phyloP scores from a whole-genome alignment of 1,140 invertebrate species.

The Chironomus tepperi region DNA sequence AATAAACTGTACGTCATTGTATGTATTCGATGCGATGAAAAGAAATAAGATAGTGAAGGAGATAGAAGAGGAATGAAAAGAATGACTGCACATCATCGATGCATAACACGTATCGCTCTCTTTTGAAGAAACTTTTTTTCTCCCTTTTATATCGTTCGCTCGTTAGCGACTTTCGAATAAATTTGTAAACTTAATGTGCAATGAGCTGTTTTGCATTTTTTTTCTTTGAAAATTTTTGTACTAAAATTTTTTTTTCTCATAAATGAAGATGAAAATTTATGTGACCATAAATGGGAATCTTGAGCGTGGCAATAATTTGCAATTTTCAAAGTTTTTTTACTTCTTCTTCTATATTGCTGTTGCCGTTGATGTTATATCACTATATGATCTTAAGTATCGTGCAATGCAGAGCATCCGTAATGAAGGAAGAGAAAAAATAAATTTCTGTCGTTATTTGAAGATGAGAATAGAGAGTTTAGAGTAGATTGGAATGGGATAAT shows the following conservation, averaged over 20 bases:
- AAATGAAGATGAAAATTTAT: constrained; percentile 10
- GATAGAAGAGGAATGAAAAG: constrained; percentile 5
- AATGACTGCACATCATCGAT: constrained; percentile 12
- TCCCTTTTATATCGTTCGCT: background rate
- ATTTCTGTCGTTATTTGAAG: background rate
- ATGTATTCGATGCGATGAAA: constrained; percentile 7
- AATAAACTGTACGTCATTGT: background rate
- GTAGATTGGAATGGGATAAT: background rate
- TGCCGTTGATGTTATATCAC: background rate
- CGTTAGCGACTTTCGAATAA: constrained; percentile 12
- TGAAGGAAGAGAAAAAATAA: background rate
- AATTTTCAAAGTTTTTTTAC: background rate
- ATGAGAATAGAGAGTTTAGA: no score
- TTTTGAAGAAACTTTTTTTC: background rate
- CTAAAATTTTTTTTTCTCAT: no score
- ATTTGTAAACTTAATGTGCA: constrained; percentile 14
- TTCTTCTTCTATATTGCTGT: background rate
- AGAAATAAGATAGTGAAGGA: background rate
- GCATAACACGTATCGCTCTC: constrained; percentile 4
- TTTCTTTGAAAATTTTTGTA: background rate
- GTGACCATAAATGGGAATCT: constrained; percentile 6
- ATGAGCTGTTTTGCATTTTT: constrained; percentile 13
- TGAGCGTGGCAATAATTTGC: constrained; percentile 6
- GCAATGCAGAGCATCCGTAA: background rate
- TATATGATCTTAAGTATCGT: background rate